Evolutionary conservation across 1,140 invertebrate species (phyloP), one percentile per base, ranked within the genome.

Genomic region (Kradibia gibbosae): DNA sequence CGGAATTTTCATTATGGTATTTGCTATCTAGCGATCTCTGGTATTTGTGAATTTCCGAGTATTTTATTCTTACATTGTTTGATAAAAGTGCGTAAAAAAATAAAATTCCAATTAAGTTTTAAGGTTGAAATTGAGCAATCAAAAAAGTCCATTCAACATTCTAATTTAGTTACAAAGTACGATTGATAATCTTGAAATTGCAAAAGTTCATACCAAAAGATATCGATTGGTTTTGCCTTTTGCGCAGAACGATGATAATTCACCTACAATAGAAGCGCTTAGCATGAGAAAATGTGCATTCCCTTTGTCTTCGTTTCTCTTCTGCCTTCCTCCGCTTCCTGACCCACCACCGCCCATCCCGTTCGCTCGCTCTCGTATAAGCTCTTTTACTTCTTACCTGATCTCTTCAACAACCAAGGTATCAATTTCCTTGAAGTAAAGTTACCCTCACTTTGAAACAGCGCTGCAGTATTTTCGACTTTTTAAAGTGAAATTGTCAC

Each of bases 401-500:
- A 39, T 75, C 15, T 60, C 53, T 60, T n/a, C 20, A 20, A 36
- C 31, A 5, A n/a, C 36, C 34, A 39, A 67, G 34, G 62, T 67
- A 67, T 67, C 62, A n/a, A 39, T 67, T 67, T 67, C 62, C 62
- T 67, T 67, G 62, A 67, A 67, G 62, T 67, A 67, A n/a, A 67
- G 34, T 39, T 67, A 39, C 62, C 34, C 62, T 67, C 62, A 17
- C 62, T 39, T 67, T n/a, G n/a, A 67, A 11, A 17, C 25, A 20
- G 3, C 34, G 36, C 62, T 67, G 34, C 36, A 67, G 62, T 67
- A 67, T 67, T 67, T 67, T 67, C 62, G 62, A 39, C 22, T 36
- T 67, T 67, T 67, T 67, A 67, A 67, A 67, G 62, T 67, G 62
- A 67, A 67, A 67, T 67, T 67, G 62, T 67, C 62, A 67, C 62